Evolutionary conservation across 2,888 invertebrate species (phyloP), one percentile per base, ranked within the genome.

Genomic region (Pristionchus fissidentatus): DNA sequence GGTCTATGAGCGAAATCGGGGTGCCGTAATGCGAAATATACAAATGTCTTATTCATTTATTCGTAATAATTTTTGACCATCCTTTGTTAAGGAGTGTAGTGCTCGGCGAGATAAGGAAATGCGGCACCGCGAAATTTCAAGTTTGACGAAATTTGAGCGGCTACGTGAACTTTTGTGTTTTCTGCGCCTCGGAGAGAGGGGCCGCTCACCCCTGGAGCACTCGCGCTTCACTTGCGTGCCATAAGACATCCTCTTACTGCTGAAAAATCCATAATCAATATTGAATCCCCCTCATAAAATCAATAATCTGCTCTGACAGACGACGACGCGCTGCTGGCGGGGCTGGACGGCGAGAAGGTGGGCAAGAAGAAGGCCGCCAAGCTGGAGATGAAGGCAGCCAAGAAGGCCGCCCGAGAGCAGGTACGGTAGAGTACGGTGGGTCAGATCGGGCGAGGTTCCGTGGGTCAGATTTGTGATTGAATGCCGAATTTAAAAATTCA

Each of bases 291-390:
- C n/a, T n/a, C n/a, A n/a, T n/a, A n/a, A n/a, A 57, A 57, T 29
- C 29, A 57, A n/a, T 1, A 78, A 55, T 35, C 3, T 3, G n/a
- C n/a, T n/a, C n/a, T n/a, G n/a, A n/a, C 29, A 46, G 81, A 46
- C 7, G 66, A 62, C 13, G 81, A 81, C 38, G 32, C 38, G 19
- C 66, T 62, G 10, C 49, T 62, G 29, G 62, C 41, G 13, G 81
- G 81, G 5, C 1, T 83, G n/a, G 85, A 82, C 26, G 87, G 85
- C 8, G 87, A 87, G 60, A 91, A 90, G 75, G 85, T 92, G 13
- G 92, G 92, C 19, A 92, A 90, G 85, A 89, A 91, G 86, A 92
- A 92, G 85, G 86, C 89, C 77, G 91, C 91, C 15, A 92, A 92
- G 82, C 84, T 92, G 78, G 88, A 90, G 83, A 91, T 91, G 0